Evolutionary conservation across 2,888 invertebrate genomes (phyloP).

Genomic region (Isoperla grammatica): DNA sequence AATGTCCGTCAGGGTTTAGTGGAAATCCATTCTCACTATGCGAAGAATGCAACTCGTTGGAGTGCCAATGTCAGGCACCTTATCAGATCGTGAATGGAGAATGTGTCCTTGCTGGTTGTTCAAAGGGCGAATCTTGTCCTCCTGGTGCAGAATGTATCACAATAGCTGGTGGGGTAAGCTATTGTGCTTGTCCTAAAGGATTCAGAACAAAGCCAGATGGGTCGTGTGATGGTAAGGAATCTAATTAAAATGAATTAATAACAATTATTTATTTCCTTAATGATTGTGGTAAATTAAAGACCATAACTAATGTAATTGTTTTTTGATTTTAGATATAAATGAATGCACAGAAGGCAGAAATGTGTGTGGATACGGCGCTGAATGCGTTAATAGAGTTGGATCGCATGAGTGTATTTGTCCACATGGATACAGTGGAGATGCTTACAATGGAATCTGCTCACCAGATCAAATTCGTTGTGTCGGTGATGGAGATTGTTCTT

Average conservation of each 20-base stretch:
- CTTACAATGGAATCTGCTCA: slow-evolving; percentile 74
- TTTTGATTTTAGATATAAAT: slow-evolving; percentile 57
- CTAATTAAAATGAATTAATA: too few relatives aligned
- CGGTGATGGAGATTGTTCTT: slow-evolving; percentile 73
- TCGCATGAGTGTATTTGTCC: slow-evolving; percentile 78
- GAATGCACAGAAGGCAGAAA: slow-evolving; percentile 73
- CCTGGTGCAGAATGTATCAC: slow-evolving; percentile 84
- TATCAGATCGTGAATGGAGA: slow-evolving; percentile 78
- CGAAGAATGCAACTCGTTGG: slow-evolving; percentile 75
- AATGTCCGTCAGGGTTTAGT: slow-evolving; percentile 80
- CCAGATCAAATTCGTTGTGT: slow-evolving; percentile 77
- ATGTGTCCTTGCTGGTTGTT: slow-evolving; percentile 80
- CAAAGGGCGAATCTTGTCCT: slow-evolving; percentile 73
- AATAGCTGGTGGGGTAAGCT: slow-evolving; percentile 84
- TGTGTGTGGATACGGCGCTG: slow-evolving; percentile 80
- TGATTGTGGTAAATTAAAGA: background rate
- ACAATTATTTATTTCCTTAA: too few relatives aligned
- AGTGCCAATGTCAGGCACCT: slow-evolving; percentile 82
- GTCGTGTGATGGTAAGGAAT: slow-evolving; percentile 56
- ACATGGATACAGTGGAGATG: slow-evolving; percentile 72
- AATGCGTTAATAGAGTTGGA: slow-evolving; percentile 74
- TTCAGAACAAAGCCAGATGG: slow-evolving; percentile 71
- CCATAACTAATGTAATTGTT: too few relatives aligned
- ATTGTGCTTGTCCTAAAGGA: slow-evolving; percentile 89
- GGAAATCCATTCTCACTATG: slow-evolving; percentile 87